Evolutionary conservation across 2,797 vertebrate genomes (phyloP), one percentile per base, ranked within the genome.

Genomic region (Parotocinclus haroldoi): DNA sequence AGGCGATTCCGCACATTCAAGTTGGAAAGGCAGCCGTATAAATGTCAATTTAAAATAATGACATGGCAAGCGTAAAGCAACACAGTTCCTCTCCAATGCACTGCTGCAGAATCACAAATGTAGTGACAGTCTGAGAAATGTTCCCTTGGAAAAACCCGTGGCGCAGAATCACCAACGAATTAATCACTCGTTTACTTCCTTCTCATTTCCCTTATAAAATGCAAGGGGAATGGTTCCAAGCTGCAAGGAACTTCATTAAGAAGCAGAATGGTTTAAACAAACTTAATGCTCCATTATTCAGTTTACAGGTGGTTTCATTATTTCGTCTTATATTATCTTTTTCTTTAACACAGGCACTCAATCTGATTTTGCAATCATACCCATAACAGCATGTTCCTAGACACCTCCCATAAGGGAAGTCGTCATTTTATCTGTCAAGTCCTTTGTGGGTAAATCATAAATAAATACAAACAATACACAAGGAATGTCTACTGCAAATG

Each of bases 401-500:
- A 92, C 87, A 85, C 83, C 89, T 87, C 85, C 27, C 87, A 79
- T 84, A 85, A 89, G 82, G 58, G 81, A 88, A 67, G 87, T 93
- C 87, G 91, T 76, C 66, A 68, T 76, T 73, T 80, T 73, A 80
- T 69, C 57, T 63, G 71, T 90, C 88, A 88, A 88, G 85, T 92
- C 12, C 84, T 91, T 89, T 90, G 87, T 80, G 86, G 90, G 91
- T 90, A 92, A 76, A 96, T 96, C 89, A 98, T 96, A 97, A 98
- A 98, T 98, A 98, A 98, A 98, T 98, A 98, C 90, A 95, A 89
- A 89, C 69, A 87, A 77, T 92, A 94, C 91, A 94, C 91, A 90
- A 95, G 92, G 93, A 95, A 96, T 95, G 95, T 96, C 91, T 95
- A 96, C 92, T 95, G 92, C 91, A 94, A 96, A 95, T 86, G 84